Base-by-base conservation (phyloP, 2,797 vertebrate genomes). In the Malacoctenus gilli region DNA sequence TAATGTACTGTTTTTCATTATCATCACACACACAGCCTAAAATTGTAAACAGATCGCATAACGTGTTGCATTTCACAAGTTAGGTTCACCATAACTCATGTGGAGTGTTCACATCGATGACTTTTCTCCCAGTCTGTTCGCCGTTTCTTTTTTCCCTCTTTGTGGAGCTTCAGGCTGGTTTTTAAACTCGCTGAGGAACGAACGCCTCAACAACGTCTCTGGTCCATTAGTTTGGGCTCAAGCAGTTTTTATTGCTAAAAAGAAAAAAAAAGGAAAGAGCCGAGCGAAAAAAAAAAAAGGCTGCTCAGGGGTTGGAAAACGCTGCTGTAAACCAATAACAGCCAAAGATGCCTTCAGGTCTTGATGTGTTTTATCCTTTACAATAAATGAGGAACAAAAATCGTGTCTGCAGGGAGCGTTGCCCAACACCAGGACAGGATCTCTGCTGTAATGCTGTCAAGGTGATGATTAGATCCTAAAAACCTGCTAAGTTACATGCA, bases 241-340 rank as follows among this genome's bases (percentile, higher is more conserved):
- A 61, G 48, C 9, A 1, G 22, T 53, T 47, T 47, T 41, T 22
- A 4, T 25, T 50, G 44, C 20, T 51, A 28, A 66, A 20, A 18
- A 74, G 37, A 30, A 25, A 52, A 61, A 50, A 32, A 35, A 36
- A 39, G 9, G 52, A 62, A 69, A n/a, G n/a, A n/a, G n/a, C n/a
- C n/a, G n/a, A n/a, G n/a, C n/a, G n/a, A 18, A 74, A 40, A 30
- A 25, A 52, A 61, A 50, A 32, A 35, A 36, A 39, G 9, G 52
- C 13, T 9, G 53, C 70, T 72, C 12, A 40, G 55, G 65, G 60
- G 46, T 64, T 68, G 47, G 50, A 62, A 64, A 48, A 48, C 74
- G 68, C 64, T 52, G 30, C 47, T 70, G 43, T 31, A 64, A 59
- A 37, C 10, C 52, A 64, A 64, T 56, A 21, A 48, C n/a, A 34